Percentiles rank a stretch among this genome's conserved stretches.
phyloP scores from a whole-genome alignment of 2,888 invertebrate genomes.

The Drosophila picticornis region DNA sequence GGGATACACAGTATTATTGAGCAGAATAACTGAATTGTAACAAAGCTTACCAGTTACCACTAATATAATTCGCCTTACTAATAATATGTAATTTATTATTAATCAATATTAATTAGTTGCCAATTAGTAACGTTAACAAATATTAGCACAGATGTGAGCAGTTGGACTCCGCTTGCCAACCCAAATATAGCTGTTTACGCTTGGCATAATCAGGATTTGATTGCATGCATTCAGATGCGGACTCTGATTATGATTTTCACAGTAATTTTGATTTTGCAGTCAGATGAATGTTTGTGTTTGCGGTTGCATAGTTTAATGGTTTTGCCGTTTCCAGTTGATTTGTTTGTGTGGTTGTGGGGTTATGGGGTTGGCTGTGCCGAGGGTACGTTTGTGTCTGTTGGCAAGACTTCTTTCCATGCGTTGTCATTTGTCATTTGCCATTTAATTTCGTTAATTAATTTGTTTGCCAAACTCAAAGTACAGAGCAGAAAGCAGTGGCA shows the following conservation, averaged over 20 bases:
- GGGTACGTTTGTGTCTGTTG: not conserved
- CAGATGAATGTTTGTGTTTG: not conserved
- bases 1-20: not conserved
- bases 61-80: not conserved
- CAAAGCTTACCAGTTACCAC: not conserved
- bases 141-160: not conserved
- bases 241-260: constrained; percentile 8
- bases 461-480: constrained; percentile 63
- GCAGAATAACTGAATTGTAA: not conserved
- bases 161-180: not conserved
- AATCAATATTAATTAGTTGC: not conserved
- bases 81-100: not conserved
- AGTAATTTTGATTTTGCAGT: constrained; percentile 11
- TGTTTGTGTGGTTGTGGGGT: not conserved
- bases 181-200: not conserved
- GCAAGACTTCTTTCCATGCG: constrained; percentile 47
- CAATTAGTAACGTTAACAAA: not conserved
- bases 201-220: constrained; percentile 35
- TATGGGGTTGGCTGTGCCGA: not conserved
- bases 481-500: constrained; percentile 18
- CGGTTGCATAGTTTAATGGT: constrained; percentile 16
- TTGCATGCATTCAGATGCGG: constrained; percentile 25
- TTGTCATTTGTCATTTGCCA: constrained; percentile 65
- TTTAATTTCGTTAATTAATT: constrained; percentile 80
- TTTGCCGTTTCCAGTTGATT: constrained; percentile 11